Conservation (phyloP, 2,888 invertebrate genomes). For the Syrista parreyssii region DNA sequence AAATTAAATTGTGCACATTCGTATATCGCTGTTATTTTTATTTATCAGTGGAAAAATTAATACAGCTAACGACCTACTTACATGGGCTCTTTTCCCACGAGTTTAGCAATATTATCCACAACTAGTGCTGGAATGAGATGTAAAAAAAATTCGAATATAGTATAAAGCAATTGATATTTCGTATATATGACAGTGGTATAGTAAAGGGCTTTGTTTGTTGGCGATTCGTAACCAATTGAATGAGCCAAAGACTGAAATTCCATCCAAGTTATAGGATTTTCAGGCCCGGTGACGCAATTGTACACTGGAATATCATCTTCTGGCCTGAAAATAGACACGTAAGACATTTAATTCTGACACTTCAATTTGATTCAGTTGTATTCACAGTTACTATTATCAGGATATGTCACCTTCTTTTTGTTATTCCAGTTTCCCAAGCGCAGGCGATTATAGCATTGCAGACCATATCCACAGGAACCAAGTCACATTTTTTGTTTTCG, state of each 20-base stretch:
- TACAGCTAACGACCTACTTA: conserved; percentile 65
- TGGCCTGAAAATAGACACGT: conserved; percentile 10
- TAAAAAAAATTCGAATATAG: conserved; percentile 74
- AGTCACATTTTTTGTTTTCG: conserved; percentile 71
- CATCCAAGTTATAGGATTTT: conserved; percentile 6
- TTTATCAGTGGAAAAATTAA: too few species aligned
- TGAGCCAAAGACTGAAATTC: conserved; percentile 67
- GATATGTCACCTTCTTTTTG: neutral
- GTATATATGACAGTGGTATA: neutral
- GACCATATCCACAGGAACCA: conserved; percentile 79
- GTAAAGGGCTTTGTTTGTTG: conserved; percentile 71
- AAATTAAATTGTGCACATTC: too few species aligned
- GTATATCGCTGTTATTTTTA: too few species aligned
- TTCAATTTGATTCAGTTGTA: neutral
- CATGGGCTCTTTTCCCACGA: conserved; percentile 79
- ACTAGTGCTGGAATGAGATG: conserved; percentile 80
- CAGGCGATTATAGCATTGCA: conserved; percentile 81
- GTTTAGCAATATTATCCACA: conserved; percentile 74
- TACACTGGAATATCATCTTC: conserved; percentile 26
- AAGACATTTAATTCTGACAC: neutral
- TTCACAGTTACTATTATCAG: neutral
- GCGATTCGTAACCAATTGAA: conserved; percentile 39
- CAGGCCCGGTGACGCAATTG: conserved; percentile 8
- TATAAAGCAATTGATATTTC: conserved; percentile 67
- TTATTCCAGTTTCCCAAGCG: conserved; percentile 72